Conservation (phyloP, 1,140 invertebrate species). For the Camponotus floridanus region DNA sequence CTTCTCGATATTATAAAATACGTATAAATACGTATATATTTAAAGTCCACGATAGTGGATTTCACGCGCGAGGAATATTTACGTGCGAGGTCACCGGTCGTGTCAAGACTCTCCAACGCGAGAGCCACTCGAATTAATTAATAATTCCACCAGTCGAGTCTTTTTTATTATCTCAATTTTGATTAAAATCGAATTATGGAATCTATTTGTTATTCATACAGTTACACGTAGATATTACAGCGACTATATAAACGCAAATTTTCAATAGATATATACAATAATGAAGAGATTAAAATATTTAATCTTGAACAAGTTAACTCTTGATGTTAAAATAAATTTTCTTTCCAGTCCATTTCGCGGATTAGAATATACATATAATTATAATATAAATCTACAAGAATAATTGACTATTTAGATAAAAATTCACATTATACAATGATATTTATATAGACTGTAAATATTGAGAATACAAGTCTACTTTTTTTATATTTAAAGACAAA, state of each 20-base stretch:
- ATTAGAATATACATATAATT: conserved; percentile 8
- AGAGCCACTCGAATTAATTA: background rate
- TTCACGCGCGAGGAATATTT: conserved; percentile 47
- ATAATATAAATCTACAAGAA: background rate
- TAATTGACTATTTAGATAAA: background rate
- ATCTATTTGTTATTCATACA: conserved; percentile 6
- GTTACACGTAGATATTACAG: background rate
- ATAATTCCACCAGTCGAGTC: conserved; percentile 8
- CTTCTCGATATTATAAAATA: conserved; percentile 53
- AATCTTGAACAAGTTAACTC: background rate
- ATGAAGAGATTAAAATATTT: background rate
- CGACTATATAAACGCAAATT: background rate
- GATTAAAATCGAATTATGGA: background rate
- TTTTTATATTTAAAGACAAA: conserved; percentile 17
- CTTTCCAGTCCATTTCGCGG: background rate
- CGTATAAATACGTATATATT: conserved; percentile 39
- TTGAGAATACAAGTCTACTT: background rate
- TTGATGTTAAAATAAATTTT: background rate
- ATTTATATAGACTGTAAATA: background rate
- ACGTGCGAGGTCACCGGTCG: conserved; percentile 13
- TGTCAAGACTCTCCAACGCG: background rate
- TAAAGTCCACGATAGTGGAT: conserved; percentile 39
- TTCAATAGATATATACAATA: background rate
- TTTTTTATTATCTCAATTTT: background rate
- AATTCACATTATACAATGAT: background rate